phyloP scores from a whole-genome alignment of 2,113 vertebrate species.

The Shinisaurus crocodilurus region DNA sequence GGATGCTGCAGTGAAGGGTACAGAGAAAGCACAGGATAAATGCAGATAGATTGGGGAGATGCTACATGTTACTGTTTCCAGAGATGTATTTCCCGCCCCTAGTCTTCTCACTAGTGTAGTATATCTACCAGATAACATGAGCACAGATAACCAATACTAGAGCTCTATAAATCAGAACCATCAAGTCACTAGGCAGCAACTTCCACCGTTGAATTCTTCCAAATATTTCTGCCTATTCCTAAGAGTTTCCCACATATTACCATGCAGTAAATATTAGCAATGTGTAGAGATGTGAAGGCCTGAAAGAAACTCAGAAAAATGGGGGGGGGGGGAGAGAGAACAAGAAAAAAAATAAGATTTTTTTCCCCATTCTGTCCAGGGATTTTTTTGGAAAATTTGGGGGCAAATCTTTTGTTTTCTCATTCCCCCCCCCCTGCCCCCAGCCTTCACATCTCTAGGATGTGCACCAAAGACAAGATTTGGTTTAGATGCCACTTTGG shows the following conservation, averaged over 20 bases:
- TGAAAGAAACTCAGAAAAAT: no score
- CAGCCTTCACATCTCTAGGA: not conserved
- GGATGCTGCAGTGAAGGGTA: constrained; percentile 39
- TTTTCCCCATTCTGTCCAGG: no score
- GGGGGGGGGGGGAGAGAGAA: no score
- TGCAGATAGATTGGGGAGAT: not conserved
- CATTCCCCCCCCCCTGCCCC: no score
- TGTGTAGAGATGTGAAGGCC: no score
- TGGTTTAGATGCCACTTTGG: not conserved
- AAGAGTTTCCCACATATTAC: not conserved
- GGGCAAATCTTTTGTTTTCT: no score
- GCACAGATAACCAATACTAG: constrained; percentile 24
- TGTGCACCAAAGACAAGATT: not conserved
- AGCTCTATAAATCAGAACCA: constrained; percentile 22
- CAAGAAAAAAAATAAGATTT: no score
- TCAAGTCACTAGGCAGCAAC: not conserved
- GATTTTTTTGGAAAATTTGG: no score
- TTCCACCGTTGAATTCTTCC: not conserved
- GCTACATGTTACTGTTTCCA: constrained; percentile 24
- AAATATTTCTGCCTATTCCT: not conserved
- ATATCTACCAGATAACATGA: not conserved
- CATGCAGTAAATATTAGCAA: not conserved
- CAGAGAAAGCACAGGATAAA: constrained; percentile 39
- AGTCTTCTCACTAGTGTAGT: not conserved
- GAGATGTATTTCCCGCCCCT: constrained; percentile 14